phyloP scores from a whole-genome alignment of 2,888 invertebrate genomes.

The Amitus sp. region DNA sequence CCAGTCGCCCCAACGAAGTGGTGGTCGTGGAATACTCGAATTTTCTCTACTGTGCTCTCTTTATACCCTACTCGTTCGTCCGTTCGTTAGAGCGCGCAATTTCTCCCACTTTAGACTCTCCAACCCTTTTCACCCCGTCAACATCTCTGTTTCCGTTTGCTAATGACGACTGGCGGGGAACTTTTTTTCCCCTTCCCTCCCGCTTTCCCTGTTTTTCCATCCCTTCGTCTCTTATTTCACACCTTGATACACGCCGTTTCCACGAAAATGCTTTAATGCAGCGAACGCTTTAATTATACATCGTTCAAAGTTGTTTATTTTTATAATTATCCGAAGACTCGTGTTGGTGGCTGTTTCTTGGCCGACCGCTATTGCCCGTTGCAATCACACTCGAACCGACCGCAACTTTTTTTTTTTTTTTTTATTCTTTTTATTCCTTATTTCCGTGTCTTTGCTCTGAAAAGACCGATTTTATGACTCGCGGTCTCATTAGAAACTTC shows the following conservation, averaged over 20 bases:
- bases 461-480: neutral
- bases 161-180: conserved; percentile 23
- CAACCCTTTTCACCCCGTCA: conserved; percentile 30
- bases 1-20: conserved; percentile 46
- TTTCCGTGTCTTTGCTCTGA: neutral
- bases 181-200: conserved; percentile 4
- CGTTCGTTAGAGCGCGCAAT: conserved; percentile 41
- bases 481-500: too few relatives aligned
- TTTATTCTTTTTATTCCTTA: too few relatives aligned
- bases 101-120: conserved; percentile 33
- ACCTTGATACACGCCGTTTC: conserved; percentile 9
- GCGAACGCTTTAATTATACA: conserved; percentile 3
- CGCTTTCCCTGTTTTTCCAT: neutral
- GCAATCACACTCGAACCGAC: neutral
- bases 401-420: too few relatives aligned
- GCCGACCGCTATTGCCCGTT: neutral
- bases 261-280: conserved; percentile 9
- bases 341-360: neutral
- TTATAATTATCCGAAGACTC: neutral
- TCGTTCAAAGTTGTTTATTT: neutral
- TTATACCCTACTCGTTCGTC: conserved; percentile 61
- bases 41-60: conserved; percentile 64
- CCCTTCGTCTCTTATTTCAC: neutral
- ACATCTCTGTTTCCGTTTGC: conserved; percentile 33
- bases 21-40: conserved; percentile 56